These are phyloP conservation scores for Drosophila busckii DNA, from an alignment of 1,140 invertebrate species.

Conservation along the genomic window DNA sequence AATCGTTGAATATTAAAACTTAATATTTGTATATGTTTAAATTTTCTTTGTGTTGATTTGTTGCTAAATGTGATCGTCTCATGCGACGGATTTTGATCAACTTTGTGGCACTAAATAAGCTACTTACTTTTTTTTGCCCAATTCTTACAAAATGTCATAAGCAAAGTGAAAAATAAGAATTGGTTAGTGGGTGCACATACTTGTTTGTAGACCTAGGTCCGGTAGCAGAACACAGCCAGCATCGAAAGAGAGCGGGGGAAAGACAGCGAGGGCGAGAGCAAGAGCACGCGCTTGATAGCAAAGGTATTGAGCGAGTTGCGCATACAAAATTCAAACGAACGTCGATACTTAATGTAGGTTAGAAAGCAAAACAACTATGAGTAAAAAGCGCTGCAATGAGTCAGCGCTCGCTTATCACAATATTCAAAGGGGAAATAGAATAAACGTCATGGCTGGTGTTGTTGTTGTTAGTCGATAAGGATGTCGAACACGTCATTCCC, in stretches of 20 bases:
- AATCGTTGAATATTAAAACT: no score
- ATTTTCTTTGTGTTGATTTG: no score
- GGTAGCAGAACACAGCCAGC: constrained; percentile 31
- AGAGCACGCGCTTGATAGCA: constrained; percentile 2
- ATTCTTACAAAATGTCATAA: no score
- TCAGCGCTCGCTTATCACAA: constrained; percentile 22
- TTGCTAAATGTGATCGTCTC: no score
- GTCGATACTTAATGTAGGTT: constrained; percentile 45
- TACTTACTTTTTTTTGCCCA: no score
- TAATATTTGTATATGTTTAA: no score
- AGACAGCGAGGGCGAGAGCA: constrained; percentile 6
- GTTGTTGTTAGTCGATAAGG: constrained; percentile 40
- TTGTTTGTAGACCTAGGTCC: constrained; percentile 69
- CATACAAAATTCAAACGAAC: constrained; percentile 24
- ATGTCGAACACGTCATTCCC: constrained; percentile 57
- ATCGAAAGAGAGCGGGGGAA: not conserved
- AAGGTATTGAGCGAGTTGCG: constrained; percentile 16
- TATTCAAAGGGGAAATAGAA: constrained; percentile 7
- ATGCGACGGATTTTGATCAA: no score
- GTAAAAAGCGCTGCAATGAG: constrained; percentile 26
- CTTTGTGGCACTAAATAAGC: no score
- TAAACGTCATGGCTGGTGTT: constrained; percentile 36
- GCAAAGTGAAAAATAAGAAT: no score
- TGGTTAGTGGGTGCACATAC: constrained; percentile 2
- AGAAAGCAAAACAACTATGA: constrained; percentile 28